Conservation (phyloP, 1,140 invertebrate species). For the Paracyclopina nana region DNA sequence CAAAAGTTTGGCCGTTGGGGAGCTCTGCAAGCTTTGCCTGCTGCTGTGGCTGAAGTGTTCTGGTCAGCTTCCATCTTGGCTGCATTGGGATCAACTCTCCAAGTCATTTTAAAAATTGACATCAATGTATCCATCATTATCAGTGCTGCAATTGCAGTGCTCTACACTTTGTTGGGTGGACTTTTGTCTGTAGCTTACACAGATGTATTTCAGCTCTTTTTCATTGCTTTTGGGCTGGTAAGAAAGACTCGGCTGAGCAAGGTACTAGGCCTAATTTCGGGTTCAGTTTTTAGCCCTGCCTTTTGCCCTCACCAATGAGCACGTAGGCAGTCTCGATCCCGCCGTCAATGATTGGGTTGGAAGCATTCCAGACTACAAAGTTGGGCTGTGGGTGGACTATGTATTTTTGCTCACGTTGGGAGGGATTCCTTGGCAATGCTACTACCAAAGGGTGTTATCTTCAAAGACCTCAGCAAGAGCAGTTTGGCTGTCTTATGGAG, state of each 20-base stretch:
- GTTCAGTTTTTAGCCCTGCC: conserved; percentile 8
- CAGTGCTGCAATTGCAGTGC: conserved; percentile 82
- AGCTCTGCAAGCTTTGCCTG: conserved; percentile 82
- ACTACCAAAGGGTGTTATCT: conserved; percentile 60
- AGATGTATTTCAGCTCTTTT: conserved; percentile 95
- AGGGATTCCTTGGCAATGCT: conserved; percentile 82
- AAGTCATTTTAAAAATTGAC: conserved; percentile 89
- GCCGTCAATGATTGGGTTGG: too few relatives aligned
- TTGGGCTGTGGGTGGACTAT: conserved; percentile 71
- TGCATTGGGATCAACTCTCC: conserved; percentile 61
- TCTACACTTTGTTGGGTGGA: conserved; percentile 93
- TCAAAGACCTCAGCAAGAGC: conserved; percentile 79
- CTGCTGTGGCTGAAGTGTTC: conserved; percentile 88
- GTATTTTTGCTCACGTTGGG: conserved; percentile 81
- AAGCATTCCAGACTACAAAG: conserved; percentile 42
- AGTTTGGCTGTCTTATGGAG: conserved; percentile 86
- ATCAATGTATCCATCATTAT: conserved; percentile 77
- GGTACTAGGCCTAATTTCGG: too few relatives aligned
- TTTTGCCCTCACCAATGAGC: conserved; percentile 5
- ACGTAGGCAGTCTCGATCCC: too few relatives aligned
- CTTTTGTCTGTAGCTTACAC: conserved; percentile 96
- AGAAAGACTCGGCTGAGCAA: too few relatives aligned
- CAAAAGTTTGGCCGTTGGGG: conserved; percentile 51
- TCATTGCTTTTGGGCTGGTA: conserved; percentile 89
- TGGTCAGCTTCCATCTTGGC: conserved; percentile 90